phyloP scores from a whole-genome alignment of 2,888 invertebrate species.

The Drosophila longiperda region DNA sequence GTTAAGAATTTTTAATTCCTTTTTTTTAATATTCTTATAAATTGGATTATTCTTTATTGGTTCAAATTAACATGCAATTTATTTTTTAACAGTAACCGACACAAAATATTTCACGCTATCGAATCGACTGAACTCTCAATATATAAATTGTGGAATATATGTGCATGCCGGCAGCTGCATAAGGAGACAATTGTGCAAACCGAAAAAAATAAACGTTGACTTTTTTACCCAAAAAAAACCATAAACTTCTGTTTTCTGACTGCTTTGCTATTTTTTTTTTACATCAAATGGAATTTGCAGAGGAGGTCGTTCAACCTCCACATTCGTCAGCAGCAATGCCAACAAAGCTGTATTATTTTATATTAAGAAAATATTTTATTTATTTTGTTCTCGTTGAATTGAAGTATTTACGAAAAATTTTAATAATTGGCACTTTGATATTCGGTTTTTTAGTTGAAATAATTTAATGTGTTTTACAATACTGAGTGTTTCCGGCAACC shows the following conservation, averaged over 20 bases:
- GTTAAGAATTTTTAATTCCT: no score
- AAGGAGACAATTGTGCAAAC: not conserved
- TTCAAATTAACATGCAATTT: not conserved
- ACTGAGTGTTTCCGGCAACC: no score
- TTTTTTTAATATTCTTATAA: no score
- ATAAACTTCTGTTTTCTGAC: not conserved
- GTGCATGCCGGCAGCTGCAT: not conserved
- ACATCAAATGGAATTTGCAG: rapidly evolving
- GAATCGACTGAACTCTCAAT: not conserved
- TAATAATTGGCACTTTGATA: no score
- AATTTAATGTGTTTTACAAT: no score
- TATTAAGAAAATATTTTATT: not conserved
- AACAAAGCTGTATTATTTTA: not conserved
- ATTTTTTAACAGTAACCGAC: not conserved
- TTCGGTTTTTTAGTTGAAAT: not conserved
- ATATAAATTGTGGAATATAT: not conserved
- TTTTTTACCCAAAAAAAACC: not conserved
- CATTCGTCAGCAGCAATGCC: not conserved
- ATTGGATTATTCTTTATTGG: not conserved
- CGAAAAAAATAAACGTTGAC: not conserved
- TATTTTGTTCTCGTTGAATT: not conserved
- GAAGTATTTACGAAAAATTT: not conserved
- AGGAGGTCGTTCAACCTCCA: not conserved
- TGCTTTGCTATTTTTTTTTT: not conserved
- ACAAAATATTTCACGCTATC: not conserved